Evolutionary conservation across 2,797 vertebrate species (phyloP).

Genomic region (Semaprochilodus insignis): DNA sequence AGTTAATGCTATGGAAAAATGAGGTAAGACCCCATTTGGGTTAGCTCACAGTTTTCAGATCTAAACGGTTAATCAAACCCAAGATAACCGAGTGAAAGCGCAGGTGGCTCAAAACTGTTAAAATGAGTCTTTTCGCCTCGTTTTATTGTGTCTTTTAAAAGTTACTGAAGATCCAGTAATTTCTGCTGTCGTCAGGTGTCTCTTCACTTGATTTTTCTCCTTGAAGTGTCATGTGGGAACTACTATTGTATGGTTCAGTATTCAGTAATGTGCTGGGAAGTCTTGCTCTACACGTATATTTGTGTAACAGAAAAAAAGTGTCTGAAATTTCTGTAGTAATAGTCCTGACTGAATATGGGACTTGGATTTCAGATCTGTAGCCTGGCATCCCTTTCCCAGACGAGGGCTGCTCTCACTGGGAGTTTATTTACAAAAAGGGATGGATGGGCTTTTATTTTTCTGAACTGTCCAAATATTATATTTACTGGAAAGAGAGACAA

Average conservation of each 20-base stretch:
- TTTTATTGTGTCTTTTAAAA: conserved; percentile 52
- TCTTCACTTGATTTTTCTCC: conserved; percentile 50
- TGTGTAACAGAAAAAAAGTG: conserved; percentile 45
- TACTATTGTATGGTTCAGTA: conserved; percentile 63
- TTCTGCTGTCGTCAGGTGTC: conserved; percentile 55
- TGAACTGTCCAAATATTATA: conserved; percentile 68
- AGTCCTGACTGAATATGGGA: conserved; percentile 54
- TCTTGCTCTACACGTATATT: conserved; percentile 63
- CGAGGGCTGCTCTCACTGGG: conserved; percentile 65
- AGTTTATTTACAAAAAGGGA: conserved; percentile 80
- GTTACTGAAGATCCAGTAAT: conserved; percentile 54
- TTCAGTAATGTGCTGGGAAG: conserved; percentile 61
- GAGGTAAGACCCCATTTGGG: conserved; percentile 31
- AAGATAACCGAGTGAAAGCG: conserved; percentile 22
- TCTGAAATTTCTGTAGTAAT: conserved; percentile 55
- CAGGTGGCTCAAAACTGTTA: conserved; percentile 62
- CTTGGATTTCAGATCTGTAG: conserved; percentile 65
- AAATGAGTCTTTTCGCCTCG: conserved; percentile 39
- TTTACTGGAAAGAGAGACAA: conserved; percentile 75
- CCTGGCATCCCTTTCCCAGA: conserved; percentile 71
- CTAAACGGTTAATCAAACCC: conserved; percentile 23
- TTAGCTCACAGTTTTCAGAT: conserved; percentile 40
- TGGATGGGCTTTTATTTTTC: conserved; percentile 77
- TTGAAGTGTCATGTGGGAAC: conserved; percentile 56
- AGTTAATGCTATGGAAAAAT: background rate